Conservation (phyloP, 2,113 vertebrate species). For the Chinchilla lanigera region DNA sequence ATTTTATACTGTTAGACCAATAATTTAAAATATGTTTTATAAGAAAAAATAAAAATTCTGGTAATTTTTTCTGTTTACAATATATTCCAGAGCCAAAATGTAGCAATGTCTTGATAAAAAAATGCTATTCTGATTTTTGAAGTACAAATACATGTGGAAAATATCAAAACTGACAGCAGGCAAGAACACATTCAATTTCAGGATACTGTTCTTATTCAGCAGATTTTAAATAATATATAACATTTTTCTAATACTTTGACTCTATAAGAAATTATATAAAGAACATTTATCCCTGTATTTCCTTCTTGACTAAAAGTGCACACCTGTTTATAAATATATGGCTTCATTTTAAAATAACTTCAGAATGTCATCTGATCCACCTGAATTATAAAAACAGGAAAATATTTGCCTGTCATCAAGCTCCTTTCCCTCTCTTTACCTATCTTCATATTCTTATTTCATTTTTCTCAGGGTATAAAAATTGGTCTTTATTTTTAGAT, state of each 20-base stretch:
- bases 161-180: not conserved
- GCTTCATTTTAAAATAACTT: constrained; percentile 20
- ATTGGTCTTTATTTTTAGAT: not conserved
- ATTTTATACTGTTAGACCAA: not conserved
- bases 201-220: not conserved
- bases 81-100: not conserved
- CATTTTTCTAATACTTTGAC: not conserved
- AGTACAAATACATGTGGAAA: not conserved
- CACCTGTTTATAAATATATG: not conserved
- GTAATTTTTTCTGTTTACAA: not conserved
- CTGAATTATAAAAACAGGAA: not conserved
- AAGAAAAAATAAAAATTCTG: not conserved
- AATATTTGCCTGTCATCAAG: not conserved
- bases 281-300: not conserved
- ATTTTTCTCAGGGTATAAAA: constrained; percentile 18
- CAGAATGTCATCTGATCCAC: not conserved
- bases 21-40: constrained; percentile 26
- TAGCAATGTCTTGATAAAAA: not conserved
- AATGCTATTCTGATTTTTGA: not conserved
- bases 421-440: not conserved
- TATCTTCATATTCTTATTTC: constrained; percentile 32
- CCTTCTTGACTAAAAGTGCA: not conserved
- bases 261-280: not conserved
- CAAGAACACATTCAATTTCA: not conserved
- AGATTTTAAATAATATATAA: not conserved